These are phyloP conservation scores for Trididemnum nubilum DNA, from an alignment of 23 tunicate species.

Conservation along the genomic window DNA sequence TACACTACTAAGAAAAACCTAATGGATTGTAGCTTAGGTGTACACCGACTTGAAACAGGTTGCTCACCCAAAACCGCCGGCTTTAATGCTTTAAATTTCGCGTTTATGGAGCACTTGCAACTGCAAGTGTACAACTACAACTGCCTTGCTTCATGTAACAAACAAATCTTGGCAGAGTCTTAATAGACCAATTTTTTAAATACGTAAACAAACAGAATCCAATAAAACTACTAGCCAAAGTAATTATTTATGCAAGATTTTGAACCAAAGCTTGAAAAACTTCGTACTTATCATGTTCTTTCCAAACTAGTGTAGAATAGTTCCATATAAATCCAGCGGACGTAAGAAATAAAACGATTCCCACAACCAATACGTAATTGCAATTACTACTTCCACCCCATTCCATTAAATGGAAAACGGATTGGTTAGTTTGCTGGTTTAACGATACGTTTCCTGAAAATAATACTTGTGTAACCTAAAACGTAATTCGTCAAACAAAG, in stretches of 20 bases:
- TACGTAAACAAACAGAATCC: not conserved
- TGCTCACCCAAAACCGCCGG: too few species aligned
- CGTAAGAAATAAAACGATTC: slow-evolving; percentile 36
- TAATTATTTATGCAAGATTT: not conserved
- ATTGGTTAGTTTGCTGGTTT: not conserved
- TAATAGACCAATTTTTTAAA: not conserved
- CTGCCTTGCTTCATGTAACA: too few species aligned
- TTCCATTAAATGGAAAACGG: not conserved
- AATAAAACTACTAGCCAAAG: not conserved
- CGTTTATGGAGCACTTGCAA: too few species aligned
- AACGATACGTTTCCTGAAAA: too few species aligned
- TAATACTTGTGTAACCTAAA: too few species aligned
- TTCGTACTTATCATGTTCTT: slow-evolving; percentile 67
- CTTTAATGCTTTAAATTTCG: too few species aligned
- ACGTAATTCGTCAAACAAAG: too few species aligned
- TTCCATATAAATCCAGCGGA: slow-evolving; percentile 45
- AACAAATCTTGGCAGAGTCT: too few species aligned
- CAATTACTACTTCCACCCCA: slow-evolving; percentile 70
- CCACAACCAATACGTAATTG: slow-evolving; percentile 69
- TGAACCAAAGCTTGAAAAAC: not conserved
- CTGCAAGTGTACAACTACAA: too few species aligned
- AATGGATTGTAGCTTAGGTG: too few species aligned
- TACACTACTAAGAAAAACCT: too few species aligned
- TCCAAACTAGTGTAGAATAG: slow-evolving; percentile 41
- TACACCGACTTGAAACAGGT: too few species aligned